Evolutionary conservation across 1,140 invertebrate genomes (phyloP), one percentile per base, ranked within the genome.

Genomic region (Pissodes strobi): DNA sequence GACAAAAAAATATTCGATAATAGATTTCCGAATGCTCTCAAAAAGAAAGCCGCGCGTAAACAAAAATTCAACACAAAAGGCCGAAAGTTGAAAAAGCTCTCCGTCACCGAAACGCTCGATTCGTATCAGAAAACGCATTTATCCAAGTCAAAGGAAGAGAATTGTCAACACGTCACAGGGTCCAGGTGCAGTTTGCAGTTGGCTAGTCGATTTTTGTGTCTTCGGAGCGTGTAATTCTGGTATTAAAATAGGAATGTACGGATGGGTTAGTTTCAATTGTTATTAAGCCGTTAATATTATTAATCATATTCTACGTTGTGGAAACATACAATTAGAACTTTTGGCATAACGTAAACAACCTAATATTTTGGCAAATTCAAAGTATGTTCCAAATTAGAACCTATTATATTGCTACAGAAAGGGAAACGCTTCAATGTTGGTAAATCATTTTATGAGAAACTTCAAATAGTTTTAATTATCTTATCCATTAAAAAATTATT

Each of bases 101-200:
- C 27, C 48, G 48, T 51, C 48, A 51, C 48, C 48, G 48, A 51
- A 51, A 27, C 48, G 48, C 23, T 51, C 18, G 48, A 51, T 51
- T 51, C 23, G 10, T 51, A 51, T 51, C 48, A 27, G 23, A 30
- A 30, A 51, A 48, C 19, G 45, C 45, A 48, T 48, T 48, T 48
- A 48, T 48, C 19, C 9, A 48, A 48, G 45, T 51, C 48, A 51
- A 51, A 51, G 48, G 48, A 51, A 51, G 18, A 30, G 48, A 51
- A 51, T 51, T 51, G 48, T 51, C 48, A 51, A 51, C 48, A 51
- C 48, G 22, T 51, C 48, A 51, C 48, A 27, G 15, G n/a, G 48
- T 51, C 48, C 48, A 51, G 48, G 48, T 51, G 48, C 48, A 51
- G 21, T 51, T 51, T 27, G 48, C 48, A 51, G 48, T 51, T 51